Evolutionary conservation across 2,888 invertebrate genomes (phyloP), one percentile per base, ranked within the genome.

Genomic region (Drosophila kuntzei): DNA sequence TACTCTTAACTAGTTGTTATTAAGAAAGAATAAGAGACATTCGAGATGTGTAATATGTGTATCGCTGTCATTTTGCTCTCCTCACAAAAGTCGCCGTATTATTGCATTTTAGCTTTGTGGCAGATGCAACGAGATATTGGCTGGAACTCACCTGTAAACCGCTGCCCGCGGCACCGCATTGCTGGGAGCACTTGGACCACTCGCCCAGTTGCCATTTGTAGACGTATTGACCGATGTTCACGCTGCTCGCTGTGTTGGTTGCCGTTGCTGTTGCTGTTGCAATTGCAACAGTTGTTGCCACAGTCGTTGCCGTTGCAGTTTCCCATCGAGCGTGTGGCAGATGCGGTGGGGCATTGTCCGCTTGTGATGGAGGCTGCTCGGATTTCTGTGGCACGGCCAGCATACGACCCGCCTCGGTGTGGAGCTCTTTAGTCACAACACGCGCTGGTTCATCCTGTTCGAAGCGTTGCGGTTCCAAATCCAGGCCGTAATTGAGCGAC

Each of bases 171-270:
- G 95, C 95, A 0, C 97, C 97, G 87, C 98, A 98, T 0, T 95
- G 95, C 76, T 96, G 95, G 1, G 96, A 96, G 90, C 98, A 98
- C 12, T 95, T 94, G 0, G 97, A 96, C 98, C 98, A 98, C 9
- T 96, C 95, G 0, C 96, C 95, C 11, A 95, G 94, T 89, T 94
- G 94, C 97, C 97, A 98, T 76, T 95, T 95, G 90, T 96, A 97
- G 81, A 95, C 93, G 76, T 95, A 87, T 9, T 36, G 46, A 84
- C 93, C 92, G 47, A 27, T 92, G 70, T 91, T 91, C 41, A n/a
- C 57, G 22, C 37, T 18, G 36, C 27, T 51, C 6, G 36, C 22
- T 18, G 9, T 43, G 44, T 9, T 36, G 12, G 27, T 63, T 7
- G 12, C 14, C 3, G 71, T 55, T 63, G 68, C 25, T 6, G 27